Percentiles rank a stretch among this genome's conserved stretches.
Evolutionary conservation across 2,888 invertebrate species (phyloP).

Genomic region (Opisthograptis luteolata): DNA sequence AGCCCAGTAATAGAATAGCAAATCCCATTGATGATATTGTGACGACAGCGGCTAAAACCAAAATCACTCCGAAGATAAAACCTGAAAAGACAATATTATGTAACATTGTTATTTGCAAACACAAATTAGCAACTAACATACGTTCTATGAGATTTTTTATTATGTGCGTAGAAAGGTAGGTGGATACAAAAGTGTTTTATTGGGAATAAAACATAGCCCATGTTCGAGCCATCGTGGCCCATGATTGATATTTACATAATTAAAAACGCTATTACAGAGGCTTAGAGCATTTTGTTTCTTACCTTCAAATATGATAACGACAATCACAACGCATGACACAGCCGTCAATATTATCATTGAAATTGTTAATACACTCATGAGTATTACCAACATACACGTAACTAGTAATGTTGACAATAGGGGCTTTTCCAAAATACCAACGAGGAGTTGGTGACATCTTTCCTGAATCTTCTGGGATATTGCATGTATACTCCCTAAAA

Average conservation of each 20-base stretch:
- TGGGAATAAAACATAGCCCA: too few relatives aligned
- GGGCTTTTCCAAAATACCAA: constrained; percentile 47
- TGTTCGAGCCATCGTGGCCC: too few relatives aligned
- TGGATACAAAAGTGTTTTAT: too few relatives aligned
- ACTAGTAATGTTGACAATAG: constrained; percentile 47
- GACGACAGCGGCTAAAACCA: constrained; percentile 22
- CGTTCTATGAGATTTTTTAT: too few relatives aligned
- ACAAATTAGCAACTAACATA: too few relatives aligned
- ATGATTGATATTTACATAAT: too few relatives aligned
- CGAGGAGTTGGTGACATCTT: constrained; percentile 14
- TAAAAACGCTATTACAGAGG: too few relatives aligned
- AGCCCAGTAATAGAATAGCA: not conserved
- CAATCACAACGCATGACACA: constrained; percentile 42
- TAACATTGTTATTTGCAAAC: too few relatives aligned
- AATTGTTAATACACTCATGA: constrained; percentile 40
- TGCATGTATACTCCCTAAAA: constrained; percentile 29
- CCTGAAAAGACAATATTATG: constrained; percentile 40
- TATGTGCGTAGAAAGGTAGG: too few relatives aligned
- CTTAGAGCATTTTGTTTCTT: too few relatives aligned
- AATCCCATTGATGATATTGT: constrained; percentile 4
- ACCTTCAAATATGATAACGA: constrained; percentile 62
- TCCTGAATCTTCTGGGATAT: constrained; percentile 27
- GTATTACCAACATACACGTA: constrained; percentile 34
- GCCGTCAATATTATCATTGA: constrained; percentile 42
- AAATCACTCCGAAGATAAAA: constrained; percentile 33